Conservation (phyloP, 2,888 invertebrate genomes). For the Loripinus fragilis region DNA sequence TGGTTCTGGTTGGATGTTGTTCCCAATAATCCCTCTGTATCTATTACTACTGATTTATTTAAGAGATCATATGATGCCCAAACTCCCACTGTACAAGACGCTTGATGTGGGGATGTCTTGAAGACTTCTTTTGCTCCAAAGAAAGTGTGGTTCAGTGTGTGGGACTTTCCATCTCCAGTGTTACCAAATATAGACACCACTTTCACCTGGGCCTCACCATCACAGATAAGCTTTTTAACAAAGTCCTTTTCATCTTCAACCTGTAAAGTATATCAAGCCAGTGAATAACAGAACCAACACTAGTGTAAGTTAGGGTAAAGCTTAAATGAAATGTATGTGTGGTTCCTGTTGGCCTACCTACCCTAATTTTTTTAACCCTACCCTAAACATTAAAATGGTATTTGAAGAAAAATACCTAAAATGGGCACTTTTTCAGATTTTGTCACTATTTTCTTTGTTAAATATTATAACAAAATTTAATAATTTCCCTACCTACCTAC, state of each 20-base stretch:
- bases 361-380: too few relatives aligned
- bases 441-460: too few relatives aligned
- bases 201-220: conserved; percentile 85
- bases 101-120: conserved; percentile 88
- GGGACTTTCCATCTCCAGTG: conserved; percentile 92
- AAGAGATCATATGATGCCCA: conserved; percentile 90
- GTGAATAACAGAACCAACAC: too few relatives aligned
- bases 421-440: too few relatives aligned
- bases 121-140: conserved; percentile 88
- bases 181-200: conserved; percentile 93
- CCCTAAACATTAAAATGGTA: too few relatives aligned
- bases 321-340: too few relatives aligned
- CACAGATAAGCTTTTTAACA: conserved; percentile 79
- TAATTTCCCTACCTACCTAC: too few relatives aligned
- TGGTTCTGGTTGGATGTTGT: conserved; percentile 87
- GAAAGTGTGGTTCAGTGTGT: conserved; percentile 90
- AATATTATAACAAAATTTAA: too few relatives aligned
- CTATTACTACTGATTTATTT: conserved; percentile 88
- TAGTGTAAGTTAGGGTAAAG: too few relatives aligned
- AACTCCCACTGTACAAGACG: conserved; percentile 90
- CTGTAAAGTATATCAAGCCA: conserved; percentile 58
- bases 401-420: too few relatives aligned
- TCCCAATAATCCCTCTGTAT: conserved; percentile 91
- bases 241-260: conserved; percentile 81
- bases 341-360: too few relatives aligned